These are phyloP conservation scores for Diorhabda sublineata DNA, from an alignment of 1,140 invertebrate species.

Conservation along the genomic window DNA sequence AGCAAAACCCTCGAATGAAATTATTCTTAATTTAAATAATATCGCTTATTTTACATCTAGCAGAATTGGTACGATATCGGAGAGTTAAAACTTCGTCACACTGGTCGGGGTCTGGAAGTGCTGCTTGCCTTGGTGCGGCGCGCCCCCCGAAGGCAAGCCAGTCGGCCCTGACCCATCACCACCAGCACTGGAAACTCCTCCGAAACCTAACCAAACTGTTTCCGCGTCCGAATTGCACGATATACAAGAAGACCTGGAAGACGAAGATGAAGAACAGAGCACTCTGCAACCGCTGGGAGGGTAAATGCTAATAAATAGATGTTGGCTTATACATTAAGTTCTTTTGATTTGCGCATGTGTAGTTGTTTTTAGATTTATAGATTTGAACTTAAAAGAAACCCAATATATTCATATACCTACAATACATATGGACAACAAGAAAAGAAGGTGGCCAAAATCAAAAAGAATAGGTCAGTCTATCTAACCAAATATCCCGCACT, in stretches of 20 bases:
- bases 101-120: constrained; percentile 49
- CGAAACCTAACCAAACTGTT: constrained; percentile 33
- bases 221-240: constrained; percentile 43
- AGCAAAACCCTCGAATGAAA: too few species aligned
- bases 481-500: too few species aligned
- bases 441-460: too few species aligned
- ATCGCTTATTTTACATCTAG: background rate
- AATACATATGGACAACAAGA: too few species aligned
- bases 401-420: too few species aligned
- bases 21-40: too few species aligned
- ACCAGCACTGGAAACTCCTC: constrained; percentile 25
- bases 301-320: background rate
- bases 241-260: constrained; percentile 42
- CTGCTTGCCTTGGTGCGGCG: constrained; percentile 48
- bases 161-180: constrained; percentile 36
- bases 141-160: constrained; percentile 44
- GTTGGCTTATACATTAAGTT: too few species aligned
- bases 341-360: too few species aligned
- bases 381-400: too few species aligned
- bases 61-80: background rate
- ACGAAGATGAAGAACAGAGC: constrained; percentile 31
- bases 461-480: too few species aligned
- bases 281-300: constrained; percentile 34
- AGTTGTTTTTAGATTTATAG: too few species aligned
- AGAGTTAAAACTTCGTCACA: constrained; percentile 32